Percentiles rank a stretch among this genome's conserved stretches.
Evolutionary conservation across 2,113 vertebrate species (phyloP).

Genomic region (Phylloscopus trochiloides): DNA sequence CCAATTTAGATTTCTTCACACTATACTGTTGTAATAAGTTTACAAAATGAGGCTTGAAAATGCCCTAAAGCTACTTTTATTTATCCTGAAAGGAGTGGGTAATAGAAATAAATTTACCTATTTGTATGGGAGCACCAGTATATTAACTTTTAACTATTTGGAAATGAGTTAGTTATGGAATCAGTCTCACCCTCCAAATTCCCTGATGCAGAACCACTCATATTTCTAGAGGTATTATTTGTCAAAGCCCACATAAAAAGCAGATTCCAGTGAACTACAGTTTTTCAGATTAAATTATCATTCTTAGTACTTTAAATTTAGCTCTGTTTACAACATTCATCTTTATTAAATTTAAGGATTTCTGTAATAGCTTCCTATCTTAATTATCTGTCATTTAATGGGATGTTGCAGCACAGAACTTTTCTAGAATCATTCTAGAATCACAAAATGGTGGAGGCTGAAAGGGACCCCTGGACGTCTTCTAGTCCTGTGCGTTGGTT

Average conservation of each 20-base stretch:
- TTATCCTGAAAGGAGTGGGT: not conserved
- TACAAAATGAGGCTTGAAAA: slow-evolving; percentile 53
- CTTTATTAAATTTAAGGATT: not conserved
- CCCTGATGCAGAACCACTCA: not conserved
- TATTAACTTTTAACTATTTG: not conserved
- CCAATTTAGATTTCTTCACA: slow-evolving; percentile 27
- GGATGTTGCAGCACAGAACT: not conserved
- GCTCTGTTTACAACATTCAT: not conserved
- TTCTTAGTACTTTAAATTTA: not conserved
- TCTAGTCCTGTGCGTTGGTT: accelerated
- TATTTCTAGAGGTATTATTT: not conserved
- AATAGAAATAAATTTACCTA: slow-evolving; percentile 22
- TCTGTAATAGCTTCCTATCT: not conserved
- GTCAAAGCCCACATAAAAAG: not conserved
- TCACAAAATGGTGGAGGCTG: not conserved
- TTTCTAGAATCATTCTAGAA: not conserved
- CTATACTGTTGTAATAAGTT: not conserved
- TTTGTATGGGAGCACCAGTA: not conserved
- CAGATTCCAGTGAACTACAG: not conserved
- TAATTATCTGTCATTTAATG: not conserved
- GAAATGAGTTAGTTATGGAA: not conserved
- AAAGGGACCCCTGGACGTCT: not conserved
- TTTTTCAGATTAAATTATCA: not conserved
- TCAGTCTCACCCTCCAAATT: not conserved
- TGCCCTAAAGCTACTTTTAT: not conserved